Conservation (phyloP, 2,888 invertebrate species). For the Phrixothrix hirtus region DNA sequence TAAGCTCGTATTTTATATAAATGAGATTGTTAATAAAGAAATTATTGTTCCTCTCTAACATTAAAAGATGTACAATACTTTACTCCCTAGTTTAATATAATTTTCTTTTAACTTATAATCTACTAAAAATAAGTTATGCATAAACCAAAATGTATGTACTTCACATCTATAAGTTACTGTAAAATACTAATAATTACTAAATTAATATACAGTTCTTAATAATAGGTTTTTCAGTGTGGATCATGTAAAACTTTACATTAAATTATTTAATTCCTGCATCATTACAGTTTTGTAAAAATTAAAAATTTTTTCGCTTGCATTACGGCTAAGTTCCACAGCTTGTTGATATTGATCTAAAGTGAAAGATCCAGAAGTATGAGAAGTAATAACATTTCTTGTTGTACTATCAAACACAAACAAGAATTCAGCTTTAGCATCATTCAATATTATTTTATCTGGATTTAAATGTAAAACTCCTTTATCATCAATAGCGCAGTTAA, state of each 20-base stretch:
- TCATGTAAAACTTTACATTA: too few relatives aligned
- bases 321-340: slow-evolving; percentile 66
- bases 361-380: slow-evolving; percentile 72
- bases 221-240: too few relatives aligned
- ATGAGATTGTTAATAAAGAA: too few relatives aligned
- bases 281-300: slow-evolving; percentile 72
- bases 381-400: slow-evolving; percentile 62
- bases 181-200: too few relatives aligned
- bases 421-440: slow-evolving; percentile 64
- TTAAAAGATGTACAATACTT: too few relatives aligned
- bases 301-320: slow-evolving; percentile 71
- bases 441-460: slow-evolving; percentile 51
- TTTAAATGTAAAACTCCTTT: slow-evolving; percentile 59
- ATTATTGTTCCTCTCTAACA: too few relatives aligned
- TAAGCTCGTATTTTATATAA: too few relatives aligned
- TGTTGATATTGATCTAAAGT: slow-evolving; percentile 68
- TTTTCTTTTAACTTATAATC: too few relatives aligned
- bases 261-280: slow-evolving; percentile 48
- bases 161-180: not conserved
- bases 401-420: slow-evolving; percentile 76
- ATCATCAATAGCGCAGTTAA: slow-evolving; percentile 71
- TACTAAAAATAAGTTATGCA: too few relatives aligned
- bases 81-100: too few relatives aligned
- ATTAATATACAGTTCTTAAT: too few relatives aligned
- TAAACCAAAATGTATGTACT: not conserved